Evolutionary conservation across 2,888 invertebrate species (phyloP), one percentile per base, ranked within the genome.

Genomic region (Hirtodrosophila alboralis): DNA sequence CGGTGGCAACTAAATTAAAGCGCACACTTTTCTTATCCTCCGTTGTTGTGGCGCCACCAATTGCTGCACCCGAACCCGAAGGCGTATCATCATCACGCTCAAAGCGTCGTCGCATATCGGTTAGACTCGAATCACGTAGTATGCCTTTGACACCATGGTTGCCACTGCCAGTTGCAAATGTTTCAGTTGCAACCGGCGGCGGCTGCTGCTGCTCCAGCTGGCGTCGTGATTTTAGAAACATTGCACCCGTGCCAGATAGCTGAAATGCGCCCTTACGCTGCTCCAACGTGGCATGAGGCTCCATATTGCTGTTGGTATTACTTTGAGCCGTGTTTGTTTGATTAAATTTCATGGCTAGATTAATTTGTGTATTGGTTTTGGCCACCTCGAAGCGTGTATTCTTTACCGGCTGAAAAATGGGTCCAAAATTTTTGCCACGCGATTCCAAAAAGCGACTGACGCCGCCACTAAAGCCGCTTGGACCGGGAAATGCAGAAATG

Each of bases 11-110:
- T 51, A 94, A 88, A 87, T 93, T 93, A 73, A 94, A 94, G 6
- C 93, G 91, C 0, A 96, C 95, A 86, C 94, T 95, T 87, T 96
- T 96, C 59, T 93, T 93, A 56, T 95, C 95, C 60, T 96, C 23
- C 4, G 23, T 23, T 21, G 18, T 3, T n/a, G n/a, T n/a, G n/a
- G n/a, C n/a, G 18, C 96, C 0, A 10, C 63, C 4, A n/a, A n/a
- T n/a, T n/a, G n/a, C n/a, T 3, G 95, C 0, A 10, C 63, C 4
- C 9, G 12, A 0, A 10, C 21, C 0, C 2, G 18, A 18, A 5
- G 6, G 31, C 6, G 13, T 13, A 0, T 73, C 73, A 8, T 88
- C 87, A 16, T 83, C 83, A 10, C 87, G 78, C 0, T 73, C 78
- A 6, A 74, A 61, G 2, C 88, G 79, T 4, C 90, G 73, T 2